Conservation (phyloP, 2,888 invertebrate genomes). For the Lamellibrachia columna region DNA sequence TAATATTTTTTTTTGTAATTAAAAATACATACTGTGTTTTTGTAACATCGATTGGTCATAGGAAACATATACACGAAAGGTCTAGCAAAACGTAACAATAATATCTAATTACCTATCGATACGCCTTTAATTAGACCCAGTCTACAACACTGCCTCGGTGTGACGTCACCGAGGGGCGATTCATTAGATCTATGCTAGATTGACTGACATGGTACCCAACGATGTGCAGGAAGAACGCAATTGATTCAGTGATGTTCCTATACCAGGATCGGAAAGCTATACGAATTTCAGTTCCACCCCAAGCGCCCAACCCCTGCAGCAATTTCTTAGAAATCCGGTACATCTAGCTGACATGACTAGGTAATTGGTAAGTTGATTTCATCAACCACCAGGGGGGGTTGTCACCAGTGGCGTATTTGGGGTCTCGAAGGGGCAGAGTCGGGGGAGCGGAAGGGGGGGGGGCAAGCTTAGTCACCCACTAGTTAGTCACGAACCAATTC, state of each 20-base stretch:
- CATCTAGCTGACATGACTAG: background rate
- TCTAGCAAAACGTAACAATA: too few relatives aligned
- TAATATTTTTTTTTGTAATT: background rate
- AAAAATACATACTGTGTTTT: too few relatives aligned
- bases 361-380: background rate
- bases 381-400: background rate
- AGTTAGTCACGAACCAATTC: too few relatives aligned
- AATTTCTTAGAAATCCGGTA: background rate
- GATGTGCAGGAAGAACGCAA: background rate
- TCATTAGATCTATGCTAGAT: background rate
- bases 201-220: background rate
- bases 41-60: too few relatives aligned
- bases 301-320: background rate
- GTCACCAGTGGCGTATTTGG: background rate
- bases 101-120: background rate
- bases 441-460: too few relatives aligned
- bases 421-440: background rate
- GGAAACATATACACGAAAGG: too few relatives aligned
- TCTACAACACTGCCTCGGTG: background rate
- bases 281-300: background rate
- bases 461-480: too few relatives aligned
- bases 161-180: background rate
- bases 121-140: background rate
- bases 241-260: background rate
- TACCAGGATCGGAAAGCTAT: background rate